Evolutionary conservation across 2,888 invertebrate species (phyloP).

Genomic region (Chymomyza amoena): DNA sequence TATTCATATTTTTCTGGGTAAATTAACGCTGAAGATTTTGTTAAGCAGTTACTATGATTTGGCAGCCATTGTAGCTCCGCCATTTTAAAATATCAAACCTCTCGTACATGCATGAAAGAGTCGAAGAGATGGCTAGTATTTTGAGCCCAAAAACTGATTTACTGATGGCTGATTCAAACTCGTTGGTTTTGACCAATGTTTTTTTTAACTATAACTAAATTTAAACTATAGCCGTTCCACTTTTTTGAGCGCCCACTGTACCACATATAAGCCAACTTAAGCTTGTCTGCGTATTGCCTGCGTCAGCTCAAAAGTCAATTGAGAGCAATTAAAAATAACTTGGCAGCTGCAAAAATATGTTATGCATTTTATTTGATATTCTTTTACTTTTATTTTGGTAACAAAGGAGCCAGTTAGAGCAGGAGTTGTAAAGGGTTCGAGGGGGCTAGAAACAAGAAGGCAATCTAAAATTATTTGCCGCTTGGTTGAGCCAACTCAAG

Average conservation of each 20-base stretch:
- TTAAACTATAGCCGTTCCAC: not conserved
- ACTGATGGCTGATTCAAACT: too few relatives aligned
- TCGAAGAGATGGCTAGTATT: too few relatives aligned
- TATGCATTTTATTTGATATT: not conserved
- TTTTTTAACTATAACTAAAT: too few relatives aligned
- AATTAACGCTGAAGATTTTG: too few relatives aligned
- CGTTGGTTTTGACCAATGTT: too few relatives aligned
- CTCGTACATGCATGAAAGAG: too few relatives aligned
- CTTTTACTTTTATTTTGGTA: not conserved
- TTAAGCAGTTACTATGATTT: too few relatives aligned
- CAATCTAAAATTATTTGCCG: not conserved
- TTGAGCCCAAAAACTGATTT: too few relatives aligned
- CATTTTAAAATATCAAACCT: too few relatives aligned
- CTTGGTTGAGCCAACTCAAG: not conserved
- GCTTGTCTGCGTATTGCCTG: not conserved
- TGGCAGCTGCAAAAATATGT: not conserved
- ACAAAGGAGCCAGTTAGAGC: not conserved
- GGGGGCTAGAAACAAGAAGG: not conserved
- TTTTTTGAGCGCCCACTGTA: not conserved
- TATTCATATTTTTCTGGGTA: too few relatives aligned
- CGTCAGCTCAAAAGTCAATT: slow-evolving; percentile 44
- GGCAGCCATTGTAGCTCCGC: too few relatives aligned
- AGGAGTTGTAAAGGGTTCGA: too few relatives aligned
- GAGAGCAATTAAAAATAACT: slow-evolving; percentile 57
- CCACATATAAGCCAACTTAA: not conserved